Base-by-base conservation (phyloP, 2,113 vertebrate genomes). In the Gracilinanus agilis region DNA sequence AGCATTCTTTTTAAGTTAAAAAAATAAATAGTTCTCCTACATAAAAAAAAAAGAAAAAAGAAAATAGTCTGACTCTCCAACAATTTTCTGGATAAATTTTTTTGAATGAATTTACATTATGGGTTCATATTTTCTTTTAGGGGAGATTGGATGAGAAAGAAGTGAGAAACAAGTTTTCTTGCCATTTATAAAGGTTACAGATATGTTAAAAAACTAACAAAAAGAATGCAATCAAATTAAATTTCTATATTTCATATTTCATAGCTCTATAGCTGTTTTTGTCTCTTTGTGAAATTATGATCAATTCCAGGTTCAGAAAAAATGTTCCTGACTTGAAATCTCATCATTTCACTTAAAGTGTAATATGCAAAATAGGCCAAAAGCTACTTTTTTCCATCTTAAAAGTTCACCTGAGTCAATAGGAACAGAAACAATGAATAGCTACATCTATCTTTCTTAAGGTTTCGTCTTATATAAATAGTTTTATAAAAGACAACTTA, bases 271-370 rank as follows among this genome's bases (percentile, higher is more conserved):
- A 23, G n/a, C 13, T 67, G 29, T 34, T 92, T 55, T 34, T 90
- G n/a, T 93, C 23, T 91, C n/a, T 12, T 92, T 53, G 8, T 40
- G 44, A 93, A 53, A 88, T n/a, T 13, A 90, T 93, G 90, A 24
- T 95, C 34, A 90, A 40, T 44, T 93, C 94, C 90, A 11, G 92
- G 75, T 0, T 61, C 24, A 93, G n/a, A 23, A 92, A 8, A 24
- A 89, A 75, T 54, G 25, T 94, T 27, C 53, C 11, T 91, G 44
- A 44, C 54, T 24, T 24, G 0, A 21, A 54, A 25, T 53, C 21
- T 1, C 23, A 75, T 11, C 21, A 25, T 67, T 94, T 75, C 90
- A 34, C 90, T 94, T 94, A 49, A 92, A 10, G 3, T n/a, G 88
- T 23, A 88, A 55, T 55, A 55, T 55, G 55, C 5, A 16, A 4